A percentile compares a stretch with the other conserved stretches of the same genome.
Evolutionary conservation across 2,888 invertebrate species (phyloP).

Genomic region (Eupithecia exiguata): DNA sequence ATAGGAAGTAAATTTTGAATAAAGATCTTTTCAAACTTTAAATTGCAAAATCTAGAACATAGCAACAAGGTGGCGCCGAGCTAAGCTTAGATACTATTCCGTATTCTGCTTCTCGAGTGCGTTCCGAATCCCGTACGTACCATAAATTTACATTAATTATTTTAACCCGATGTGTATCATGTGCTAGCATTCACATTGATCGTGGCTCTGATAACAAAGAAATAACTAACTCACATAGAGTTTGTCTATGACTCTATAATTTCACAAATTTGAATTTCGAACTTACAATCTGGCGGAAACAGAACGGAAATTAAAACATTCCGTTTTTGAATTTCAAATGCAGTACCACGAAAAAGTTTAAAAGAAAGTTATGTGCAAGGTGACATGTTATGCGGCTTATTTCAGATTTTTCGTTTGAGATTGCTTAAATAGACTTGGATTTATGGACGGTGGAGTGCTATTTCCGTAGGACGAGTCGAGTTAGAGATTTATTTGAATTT

Average conservation of each 20-base stretch:
- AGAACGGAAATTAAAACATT: slow-evolving; percentile 40
- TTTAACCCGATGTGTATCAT: slow-evolving; percentile 63
- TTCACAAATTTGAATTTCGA: slow-evolving; percentile 40
- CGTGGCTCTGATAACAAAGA: slow-evolving; percentile 58
- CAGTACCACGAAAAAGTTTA: slow-evolving; percentile 47
- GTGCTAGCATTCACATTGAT: slow-evolving; percentile 63
- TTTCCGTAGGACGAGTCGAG: slow-evolving; percentile 79
- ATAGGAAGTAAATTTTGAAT: slow-evolving; percentile 5
- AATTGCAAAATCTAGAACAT: slow-evolving; percentile 31
- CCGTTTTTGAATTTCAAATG: slow-evolving; percentile 42
- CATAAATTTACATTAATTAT: slow-evolving; percentile 70
- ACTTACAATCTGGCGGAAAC: slow-evolving; percentile 35
- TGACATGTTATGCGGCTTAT: slow-evolving; percentile 73
- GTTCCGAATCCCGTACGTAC: slow-evolving; percentile 50
- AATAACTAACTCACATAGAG: slow-evolving; percentile 41
- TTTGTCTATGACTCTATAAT: slow-evolving; percentile 40
- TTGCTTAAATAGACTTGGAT: slow-evolving; percentile 81
- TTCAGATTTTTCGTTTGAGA: slow-evolving; percentile 80
- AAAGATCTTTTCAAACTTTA: slow-evolving; percentile 26
- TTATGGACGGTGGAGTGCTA: slow-evolving; percentile 81
- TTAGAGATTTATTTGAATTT: slow-evolving; percentile 80
- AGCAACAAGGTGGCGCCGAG: slow-evolving; percentile 42
- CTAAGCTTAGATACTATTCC: slow-evolving; percentile 17
- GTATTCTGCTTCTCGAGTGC: slow-evolving; percentile 35
- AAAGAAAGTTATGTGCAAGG: slow-evolving; percentile 61